These are phyloP conservation scores for Platyrinchus mystaceus DNA, from an alignment of 2,797 vertebrate genomes.

Conservation along the genomic window DNA sequence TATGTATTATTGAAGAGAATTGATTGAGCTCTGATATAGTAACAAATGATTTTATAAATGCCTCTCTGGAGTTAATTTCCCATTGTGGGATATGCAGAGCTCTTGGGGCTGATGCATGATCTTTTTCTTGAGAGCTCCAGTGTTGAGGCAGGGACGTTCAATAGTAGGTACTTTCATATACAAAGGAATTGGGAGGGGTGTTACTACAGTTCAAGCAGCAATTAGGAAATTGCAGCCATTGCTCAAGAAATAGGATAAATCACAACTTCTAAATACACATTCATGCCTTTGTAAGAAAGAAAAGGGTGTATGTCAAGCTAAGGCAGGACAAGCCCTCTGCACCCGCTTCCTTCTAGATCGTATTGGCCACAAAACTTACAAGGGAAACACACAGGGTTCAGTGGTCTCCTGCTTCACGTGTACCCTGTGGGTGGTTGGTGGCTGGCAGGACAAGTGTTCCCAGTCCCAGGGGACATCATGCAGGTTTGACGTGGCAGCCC, in stretches of 20 bases:
- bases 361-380: neutral
- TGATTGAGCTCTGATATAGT: constrained; percentile 48
- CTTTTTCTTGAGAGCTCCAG: neutral
- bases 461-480: accelerated
- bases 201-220: accelerated
- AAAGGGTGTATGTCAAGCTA: neutral
- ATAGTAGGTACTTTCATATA: accelerated
- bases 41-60: constrained; percentile 25
- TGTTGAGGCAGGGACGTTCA: neutral
- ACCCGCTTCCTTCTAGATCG: neutral
- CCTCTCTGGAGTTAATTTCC: constrained; percentile 16
- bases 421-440: neutral
- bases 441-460: accelerated
- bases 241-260: neutral
- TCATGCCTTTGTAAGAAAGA: neutral
- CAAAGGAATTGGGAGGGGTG: neutral
- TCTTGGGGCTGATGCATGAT: neutral
- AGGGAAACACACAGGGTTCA: neutral
- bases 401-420: neutral
- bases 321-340: neutral
- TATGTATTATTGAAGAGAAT: constrained; percentile 50
- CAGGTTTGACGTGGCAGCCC: neutral
- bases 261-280: neutral
- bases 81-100: neutral
- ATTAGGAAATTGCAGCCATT: neutral